A percentile compares a stretch with the other conserved stretches of the same genome.
phyloP scores from a whole-genome alignment of 2,113 vertebrate species.

The Prunella himalayana region DNA sequence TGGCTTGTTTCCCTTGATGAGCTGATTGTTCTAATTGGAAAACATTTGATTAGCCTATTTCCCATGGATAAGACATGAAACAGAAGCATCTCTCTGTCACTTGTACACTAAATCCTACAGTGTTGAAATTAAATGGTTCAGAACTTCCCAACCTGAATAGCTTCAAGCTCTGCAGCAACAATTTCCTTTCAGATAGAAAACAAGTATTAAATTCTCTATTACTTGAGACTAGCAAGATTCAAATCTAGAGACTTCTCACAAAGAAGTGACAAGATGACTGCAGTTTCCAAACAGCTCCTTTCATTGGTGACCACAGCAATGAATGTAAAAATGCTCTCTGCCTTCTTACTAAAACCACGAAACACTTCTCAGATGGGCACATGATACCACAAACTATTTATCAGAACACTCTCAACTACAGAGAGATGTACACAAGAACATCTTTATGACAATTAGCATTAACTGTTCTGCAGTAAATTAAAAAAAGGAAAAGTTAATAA shows the following conservation, averaged over 20 bases:
- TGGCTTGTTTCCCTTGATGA: constrained; percentile 12
- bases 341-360: not conserved
- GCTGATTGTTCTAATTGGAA: constrained; percentile 24
- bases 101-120: not conserved
- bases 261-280: not conserved
- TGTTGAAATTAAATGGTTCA: not conserved
- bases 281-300: not conserved
- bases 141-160: not conserved
- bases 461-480: not conserved
- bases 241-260: not conserved
- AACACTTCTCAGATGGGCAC: not conserved
- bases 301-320: not conserved
- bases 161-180: not conserved
- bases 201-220: not conserved
- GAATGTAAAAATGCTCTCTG: not conserved
- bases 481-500: not conserved
- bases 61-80: not conserved
- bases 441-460: not conserved
- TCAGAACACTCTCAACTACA: not conserved
- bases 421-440: not conserved
- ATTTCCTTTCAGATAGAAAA: not conserved
- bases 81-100: not conserved
- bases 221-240: not conserved
- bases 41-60: constrained; percentile 35
- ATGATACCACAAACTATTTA: not conserved